A percentile compares a stretch with the other conserved stretches of the same genome.
Evolutionary conservation across 2,113 vertebrate species (phyloP).

Genomic region (Theropithecus gelada): DNA sequence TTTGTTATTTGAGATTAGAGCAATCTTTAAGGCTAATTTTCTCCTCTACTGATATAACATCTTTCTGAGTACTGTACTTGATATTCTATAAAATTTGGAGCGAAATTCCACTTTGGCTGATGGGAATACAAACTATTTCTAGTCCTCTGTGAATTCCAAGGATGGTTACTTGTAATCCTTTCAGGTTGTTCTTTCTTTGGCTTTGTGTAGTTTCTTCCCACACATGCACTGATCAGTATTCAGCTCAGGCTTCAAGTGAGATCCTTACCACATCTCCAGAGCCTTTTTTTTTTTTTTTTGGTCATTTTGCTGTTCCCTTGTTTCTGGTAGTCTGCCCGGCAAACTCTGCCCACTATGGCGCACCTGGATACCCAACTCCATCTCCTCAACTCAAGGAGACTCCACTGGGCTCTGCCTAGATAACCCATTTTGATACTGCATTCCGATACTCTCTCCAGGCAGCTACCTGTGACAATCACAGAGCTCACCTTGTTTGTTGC

Average conservation of each 20-base stretch:
- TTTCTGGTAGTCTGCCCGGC: background rate
- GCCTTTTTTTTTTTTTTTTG: background rate
- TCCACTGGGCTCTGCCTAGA: background rate
- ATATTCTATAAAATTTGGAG: conserved; percentile 11
- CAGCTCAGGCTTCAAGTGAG: background rate
- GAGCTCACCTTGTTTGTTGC: background rate
- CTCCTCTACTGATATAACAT: background rate
- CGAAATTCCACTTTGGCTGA: conserved; percentile 46
- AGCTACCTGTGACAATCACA: background rate
- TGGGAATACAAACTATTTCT: conserved; percentile 51
- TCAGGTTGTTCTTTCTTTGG: conserved; percentile 62
- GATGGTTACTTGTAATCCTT: conserved; percentile 54
- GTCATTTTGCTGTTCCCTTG: background rate
- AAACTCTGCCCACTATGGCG: background rate
- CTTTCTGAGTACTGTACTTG: conserved; percentile 10
- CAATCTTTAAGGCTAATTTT: background rate
- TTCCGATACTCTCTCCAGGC: background rate
- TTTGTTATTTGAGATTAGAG: background rate
- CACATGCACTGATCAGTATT: background rate
- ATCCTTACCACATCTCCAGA: conserved; percentile 20
- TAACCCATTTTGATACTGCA: background rate
- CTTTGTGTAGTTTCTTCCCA: conserved; percentile 29
- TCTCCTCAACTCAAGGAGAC: background rate
- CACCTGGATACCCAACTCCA: no score
- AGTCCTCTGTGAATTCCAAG: conserved; percentile 57